A percentile compares a stretch with the other conserved stretches of the same genome.
Conservation (phyloP, 1,140 invertebrate species). For the Hydropsyche tenuis region DNA sequence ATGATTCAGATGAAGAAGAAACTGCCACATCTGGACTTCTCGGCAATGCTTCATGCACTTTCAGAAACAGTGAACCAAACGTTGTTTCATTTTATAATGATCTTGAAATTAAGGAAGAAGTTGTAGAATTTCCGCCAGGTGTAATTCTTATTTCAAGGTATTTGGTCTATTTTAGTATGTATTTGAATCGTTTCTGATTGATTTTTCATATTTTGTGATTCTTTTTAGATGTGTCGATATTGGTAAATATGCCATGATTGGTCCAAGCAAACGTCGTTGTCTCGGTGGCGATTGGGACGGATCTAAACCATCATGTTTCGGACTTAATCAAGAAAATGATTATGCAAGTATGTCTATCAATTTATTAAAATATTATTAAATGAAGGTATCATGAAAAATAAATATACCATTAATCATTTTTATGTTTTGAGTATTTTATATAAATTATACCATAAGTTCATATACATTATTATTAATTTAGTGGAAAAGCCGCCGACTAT, state of each 20-base stretch:
- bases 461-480: conserved; percentile 52
- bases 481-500: conserved; percentile 88
- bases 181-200: neutral
- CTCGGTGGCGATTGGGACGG: conserved; percentile 81
- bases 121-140: conserved; percentile 77
- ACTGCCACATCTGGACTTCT: conserved; percentile 57
- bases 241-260: conserved; percentile 72
- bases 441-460: no score
- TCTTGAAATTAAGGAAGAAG: conserved; percentile 74
- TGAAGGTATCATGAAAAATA: neutral
- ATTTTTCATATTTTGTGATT: conserved; percentile 48
- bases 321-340: conserved; percentile 84
- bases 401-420: neutral
- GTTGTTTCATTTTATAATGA: conserved; percentile 82
- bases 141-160: conserved; percentile 71
- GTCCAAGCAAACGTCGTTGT: conserved; percentile 71
- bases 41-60: conserved; percentile 77
- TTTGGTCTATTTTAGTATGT: conserved; percentile 40
- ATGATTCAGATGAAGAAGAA: conserved; percentile 62
- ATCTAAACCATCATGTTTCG: conserved; percentile 76
- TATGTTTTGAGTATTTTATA: no score
- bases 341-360: conserved; percentile 72
- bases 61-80: conserved; percentile 77
- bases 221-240: conserved; percentile 77
- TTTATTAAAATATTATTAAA: neutral